A percentile compares a stretch with the other conserved stretches of the same genome.
phyloP scores from a whole-genome alignment of 2,113 vertebrate genomes.

The Cheilinus undulatus region DNA sequence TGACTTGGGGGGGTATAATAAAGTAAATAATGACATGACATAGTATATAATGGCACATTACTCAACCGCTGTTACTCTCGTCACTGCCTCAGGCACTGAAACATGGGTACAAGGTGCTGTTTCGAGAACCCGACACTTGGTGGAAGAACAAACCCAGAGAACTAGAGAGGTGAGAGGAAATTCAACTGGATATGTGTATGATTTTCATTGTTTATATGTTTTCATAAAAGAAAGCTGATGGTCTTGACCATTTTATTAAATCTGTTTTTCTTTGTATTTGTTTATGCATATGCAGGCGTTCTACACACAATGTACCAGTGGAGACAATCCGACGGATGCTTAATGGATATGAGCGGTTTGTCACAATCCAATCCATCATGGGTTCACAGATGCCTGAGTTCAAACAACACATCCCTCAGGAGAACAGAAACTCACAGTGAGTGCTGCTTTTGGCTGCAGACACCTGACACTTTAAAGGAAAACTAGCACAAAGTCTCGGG shows the following conservation, averaged over 20 bases:
- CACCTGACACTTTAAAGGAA: neutral
- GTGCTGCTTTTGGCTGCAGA: slow-evolving; percentile 1
- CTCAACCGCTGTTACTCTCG: neutral
- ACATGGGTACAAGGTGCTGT: slow-evolving; percentile 92
- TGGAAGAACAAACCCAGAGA: slow-evolving; percentile 97
- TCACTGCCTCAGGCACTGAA: slow-evolving; percentile 86
- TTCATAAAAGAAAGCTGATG: neutral
- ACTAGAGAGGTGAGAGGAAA: slow-evolving; percentile 90
- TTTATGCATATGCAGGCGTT: slow-evolving; percentile 84
- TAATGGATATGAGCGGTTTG: slow-evolving; percentile 87
- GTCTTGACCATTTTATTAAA: neutral
- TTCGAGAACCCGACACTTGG: slow-evolving; percentile 96
- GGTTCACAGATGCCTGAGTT: slow-evolving; percentile 80
- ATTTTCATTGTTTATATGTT: neutral
- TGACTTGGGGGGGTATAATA: too few relatives aligned
- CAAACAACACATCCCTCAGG: slow-evolving; percentile 61
- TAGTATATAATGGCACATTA: neutral
- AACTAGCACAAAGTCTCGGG: too few relatives aligned
- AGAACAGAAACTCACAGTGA: slow-evolving; percentile 66
- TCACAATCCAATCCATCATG: slow-evolving; percentile 89
- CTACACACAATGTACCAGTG: slow-evolving; percentile 88
- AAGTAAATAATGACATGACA: neutral
- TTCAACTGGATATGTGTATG: too few relatives aligned
- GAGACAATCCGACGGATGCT: slow-evolving; percentile 94
- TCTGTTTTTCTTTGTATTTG: neutral